These are phyloP conservation scores for Beris chalybata DNA, from an alignment of 2,888 invertebrate genomes.

Conservation along the genomic window DNA sequence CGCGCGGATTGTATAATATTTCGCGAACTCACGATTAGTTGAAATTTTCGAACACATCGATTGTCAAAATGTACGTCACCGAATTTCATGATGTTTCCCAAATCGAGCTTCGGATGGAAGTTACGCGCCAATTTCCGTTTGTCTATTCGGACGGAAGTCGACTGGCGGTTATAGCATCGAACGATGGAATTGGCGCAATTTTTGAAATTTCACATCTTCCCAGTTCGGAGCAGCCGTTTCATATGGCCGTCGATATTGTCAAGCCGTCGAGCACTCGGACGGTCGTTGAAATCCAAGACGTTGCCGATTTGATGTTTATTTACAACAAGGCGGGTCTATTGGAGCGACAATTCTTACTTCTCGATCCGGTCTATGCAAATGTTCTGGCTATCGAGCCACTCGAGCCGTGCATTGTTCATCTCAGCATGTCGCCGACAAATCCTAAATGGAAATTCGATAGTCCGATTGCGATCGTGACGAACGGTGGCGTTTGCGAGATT, in stretches of 20 bases:
- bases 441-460: constrained; percentile 31
- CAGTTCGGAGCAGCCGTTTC: not conserved
- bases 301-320: not conserved
- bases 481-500: constrained; percentile 46
- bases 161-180: not conserved
- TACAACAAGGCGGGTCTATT: constrained; percentile 36
- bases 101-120: constrained; percentile 25
- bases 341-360: constrained; percentile 46
- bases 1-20: too few species aligned
- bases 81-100: constrained; percentile 16
- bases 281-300: not conserved
- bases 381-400: constrained; percentile 43
- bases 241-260: not conserved
- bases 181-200: constrained; percentile 8
- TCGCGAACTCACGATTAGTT: too few species aligned
- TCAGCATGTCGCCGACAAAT: constrained; percentile 40
- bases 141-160: constrained; percentile 8
- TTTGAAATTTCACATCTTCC: not conserved
- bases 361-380: constrained; percentile 47
- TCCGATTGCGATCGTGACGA: constrained; percentile 45
- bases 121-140: constrained; percentile 24
- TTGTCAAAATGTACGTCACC: constrained; percentile 11
- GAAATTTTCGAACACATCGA: not conserved
- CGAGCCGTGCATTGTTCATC: constrained; percentile 38
- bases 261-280: not conserved